These are phyloP conservation scores for Tonatia bakeri DNA, from an alignment of 2,113 vertebrate species.

Conservation along the genomic window DNA sequence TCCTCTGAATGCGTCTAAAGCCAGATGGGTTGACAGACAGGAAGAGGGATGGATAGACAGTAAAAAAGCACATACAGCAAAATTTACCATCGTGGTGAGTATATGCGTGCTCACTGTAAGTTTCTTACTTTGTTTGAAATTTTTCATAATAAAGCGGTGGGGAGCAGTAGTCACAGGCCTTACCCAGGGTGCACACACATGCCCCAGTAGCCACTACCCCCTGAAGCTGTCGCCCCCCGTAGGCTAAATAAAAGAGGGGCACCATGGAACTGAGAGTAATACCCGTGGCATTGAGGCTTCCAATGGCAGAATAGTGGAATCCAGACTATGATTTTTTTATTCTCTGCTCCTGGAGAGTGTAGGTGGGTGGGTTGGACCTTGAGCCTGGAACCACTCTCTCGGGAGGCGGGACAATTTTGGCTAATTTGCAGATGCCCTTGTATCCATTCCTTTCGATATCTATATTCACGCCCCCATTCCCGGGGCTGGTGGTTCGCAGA, in stretches of 20 bases:
- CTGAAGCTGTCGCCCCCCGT: background rate
- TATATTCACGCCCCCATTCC: background rate
- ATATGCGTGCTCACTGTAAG: background rate
- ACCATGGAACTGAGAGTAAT: rapidly evolving
- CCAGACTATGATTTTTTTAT: background rate
- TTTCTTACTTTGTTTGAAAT: background rate
- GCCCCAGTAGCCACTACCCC: no score
- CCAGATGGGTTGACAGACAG: background rate
- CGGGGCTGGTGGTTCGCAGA: background rate
- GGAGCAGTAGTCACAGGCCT: background rate
- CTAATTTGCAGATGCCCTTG: background rate
- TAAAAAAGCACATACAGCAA: background rate
- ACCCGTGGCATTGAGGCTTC: background rate
- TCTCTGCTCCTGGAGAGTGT: background rate
- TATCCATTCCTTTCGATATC: background rate
- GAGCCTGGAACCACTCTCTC: background rate
- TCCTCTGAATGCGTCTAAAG: background rate
- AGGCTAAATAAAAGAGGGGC: background rate
- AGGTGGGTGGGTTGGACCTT: background rate
- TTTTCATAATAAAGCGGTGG: background rate
- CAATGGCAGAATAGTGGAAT: background rate
- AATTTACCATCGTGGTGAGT: background rate
- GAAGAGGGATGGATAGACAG: background rate
- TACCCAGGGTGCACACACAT: background rate
- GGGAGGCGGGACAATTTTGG: background rate